Evolutionary conservation across 2,888 invertebrate genomes (phyloP), one percentile per base, ranked within the genome.

Genomic region (Drosophila demipolita): DNA sequence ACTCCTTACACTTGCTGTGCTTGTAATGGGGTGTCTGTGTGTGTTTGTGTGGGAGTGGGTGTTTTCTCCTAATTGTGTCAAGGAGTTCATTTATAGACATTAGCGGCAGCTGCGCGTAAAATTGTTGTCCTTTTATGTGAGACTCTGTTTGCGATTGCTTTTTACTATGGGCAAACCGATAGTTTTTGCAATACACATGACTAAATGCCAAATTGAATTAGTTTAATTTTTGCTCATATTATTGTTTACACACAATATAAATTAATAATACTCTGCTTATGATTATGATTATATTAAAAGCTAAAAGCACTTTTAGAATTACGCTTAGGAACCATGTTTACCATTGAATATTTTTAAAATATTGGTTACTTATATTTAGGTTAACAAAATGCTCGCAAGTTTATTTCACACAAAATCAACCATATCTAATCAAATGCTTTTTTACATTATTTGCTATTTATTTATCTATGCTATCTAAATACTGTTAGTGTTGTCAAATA

Each of bases 51-150:
- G 20, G 40, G 38, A 23, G 62, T 35, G 59, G 45, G 54, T 58
- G 60, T 60, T 48, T 63, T 26, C 54, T 54, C 74, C 77, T 90
- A 89, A 90, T 88, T 89, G 88, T 89, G 89, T 90, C 89, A 89
- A 89, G 90, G 86, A 90, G 90, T 90, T 90, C 84, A 89, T 90
- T 90, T 81, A 78, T 78, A 80, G 90, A 88, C 90, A 86, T 86
- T 88, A 86, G 88, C 81, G 76, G 64, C 70, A 78, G 57, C 83
- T 65, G 69, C 63, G 74, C 66, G 73, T 62, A 72, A 73, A 82
- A 73, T 73, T 74, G 61, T 66, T 49, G 66, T 73, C 26, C 29
- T 57, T 42, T 35, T 52, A 17, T 66, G 63, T 60, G 53, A 11
- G 20, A 23, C 38, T 59, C 50, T 52, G 32, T 42, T 40, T 54